Conservation (phyloP, 2,113 vertebrate species). For the Grammomys surdaster region DNA sequence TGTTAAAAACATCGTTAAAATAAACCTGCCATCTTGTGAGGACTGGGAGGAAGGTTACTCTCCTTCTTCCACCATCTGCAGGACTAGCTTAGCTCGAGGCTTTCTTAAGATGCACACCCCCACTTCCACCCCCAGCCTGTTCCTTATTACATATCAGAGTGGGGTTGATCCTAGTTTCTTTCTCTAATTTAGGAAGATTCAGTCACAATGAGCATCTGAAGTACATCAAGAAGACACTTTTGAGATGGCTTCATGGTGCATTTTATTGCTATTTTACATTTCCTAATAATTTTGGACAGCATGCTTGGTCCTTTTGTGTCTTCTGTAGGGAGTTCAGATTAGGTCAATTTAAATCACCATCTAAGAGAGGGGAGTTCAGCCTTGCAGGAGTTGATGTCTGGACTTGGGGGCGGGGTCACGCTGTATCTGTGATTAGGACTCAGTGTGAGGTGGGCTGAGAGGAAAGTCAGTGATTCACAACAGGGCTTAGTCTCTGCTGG, state of each 20-base stretch:
- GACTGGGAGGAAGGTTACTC: conserved; percentile 76
- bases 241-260: background rate
- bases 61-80: conserved; percentile 76
- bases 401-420: background rate
- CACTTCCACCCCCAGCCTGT: conserved; percentile 33
- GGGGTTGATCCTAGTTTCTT: conserved; percentile 59
- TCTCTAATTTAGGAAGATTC: conserved; percentile 55
- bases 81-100: conserved; percentile 67
- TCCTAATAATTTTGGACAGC: conserved; percentile 44
- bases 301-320: background rate
- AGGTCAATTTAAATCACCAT: conserved; percentile 12
- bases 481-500: background rate
- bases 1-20: conserved; percentile 80
- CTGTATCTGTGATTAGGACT: conserved; percentile 15
- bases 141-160: conserved; percentile 51
- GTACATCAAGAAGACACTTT: background rate
- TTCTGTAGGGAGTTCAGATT: conserved; percentile 13
- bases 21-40: conserved; percentile 80
- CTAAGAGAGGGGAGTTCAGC: background rate
- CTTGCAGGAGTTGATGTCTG: background rate
- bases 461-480: conserved; percentile 13
- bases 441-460: background rate
- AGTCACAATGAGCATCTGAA: conserved; percentile 55
- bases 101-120: conserved; percentile 62
- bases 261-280: conserved; percentile 34